phyloP scores from a whole-genome alignment of 2,113 vertebrate genomes.

The Syngnathoides biaculeatus region DNA sequence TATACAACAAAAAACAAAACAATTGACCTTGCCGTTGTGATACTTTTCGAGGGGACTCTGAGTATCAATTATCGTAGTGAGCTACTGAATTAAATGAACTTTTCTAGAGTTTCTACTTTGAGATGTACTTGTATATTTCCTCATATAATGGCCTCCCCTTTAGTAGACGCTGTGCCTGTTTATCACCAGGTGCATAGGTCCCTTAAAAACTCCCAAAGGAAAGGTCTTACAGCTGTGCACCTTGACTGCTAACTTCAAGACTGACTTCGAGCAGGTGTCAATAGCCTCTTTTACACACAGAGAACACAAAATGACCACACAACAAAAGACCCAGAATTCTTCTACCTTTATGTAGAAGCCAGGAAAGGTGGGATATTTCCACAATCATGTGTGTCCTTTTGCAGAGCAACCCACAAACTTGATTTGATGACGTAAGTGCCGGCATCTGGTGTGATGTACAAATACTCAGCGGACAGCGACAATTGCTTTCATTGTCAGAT shows the following conservation, averaged over 20 bases:
- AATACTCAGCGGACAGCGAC: not conserved
- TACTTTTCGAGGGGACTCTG: no score
- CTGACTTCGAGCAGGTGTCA: not conserved
- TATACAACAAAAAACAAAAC: no score
- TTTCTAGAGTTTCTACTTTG: not conserved
- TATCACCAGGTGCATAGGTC: not conserved
- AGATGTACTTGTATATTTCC: not conserved
- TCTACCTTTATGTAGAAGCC: not conserved
- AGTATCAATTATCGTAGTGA: no score
- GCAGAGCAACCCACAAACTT: not conserved
- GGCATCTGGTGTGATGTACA: not conserved
- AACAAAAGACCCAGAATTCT: not conserved
- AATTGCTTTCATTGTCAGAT: no score
- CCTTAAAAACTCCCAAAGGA: not conserved
- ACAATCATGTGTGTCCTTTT: not conserved
- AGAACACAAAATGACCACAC: not conserved
- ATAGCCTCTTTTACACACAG: no score
- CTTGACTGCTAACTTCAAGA: not conserved
- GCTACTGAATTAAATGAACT: not conserved
- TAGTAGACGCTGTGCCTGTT: not conserved
- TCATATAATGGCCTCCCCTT: constrained; percentile 1
- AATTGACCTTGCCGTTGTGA: no score
- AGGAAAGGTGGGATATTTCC: not conserved
- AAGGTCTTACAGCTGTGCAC: not conserved
- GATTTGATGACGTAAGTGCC: not conserved